Percentiles rank a stretch among this genome's conserved stretches.
These are phyloP conservation scores for Parotocinclus haroldoi DNA, from an alignment of 2,797 vertebrate genomes.

Conservation along the genomic window DNA sequence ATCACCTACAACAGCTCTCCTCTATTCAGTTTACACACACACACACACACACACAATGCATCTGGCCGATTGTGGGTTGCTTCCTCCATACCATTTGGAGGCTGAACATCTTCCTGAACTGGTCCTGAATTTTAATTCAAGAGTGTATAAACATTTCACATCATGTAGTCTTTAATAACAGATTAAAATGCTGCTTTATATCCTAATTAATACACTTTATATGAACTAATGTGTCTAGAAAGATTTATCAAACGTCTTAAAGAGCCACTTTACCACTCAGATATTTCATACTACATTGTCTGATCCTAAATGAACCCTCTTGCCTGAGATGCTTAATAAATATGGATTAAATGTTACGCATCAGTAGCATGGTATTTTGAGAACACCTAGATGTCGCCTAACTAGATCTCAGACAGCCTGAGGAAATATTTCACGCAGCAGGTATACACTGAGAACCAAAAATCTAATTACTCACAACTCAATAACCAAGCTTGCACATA, in stretches of 20 bases:
- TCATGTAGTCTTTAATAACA: no score
- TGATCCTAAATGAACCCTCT: neutral
- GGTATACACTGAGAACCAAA: slow-evolving; percentile 21
- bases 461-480: slow-evolving; percentile 39
- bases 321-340: neutral
- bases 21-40: slow-evolving; percentile 16
- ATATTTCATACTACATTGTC: neutral
- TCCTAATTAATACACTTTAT: neutral
- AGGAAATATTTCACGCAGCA: slow-evolving; percentile 23
- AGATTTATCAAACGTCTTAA: neutral
- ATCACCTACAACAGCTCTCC: slow-evolving; percentile 15
- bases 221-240: neutral
- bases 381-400: neutral
- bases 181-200: neutral
- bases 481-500: slow-evolving; percentile 23
- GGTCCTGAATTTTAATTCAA: neutral
- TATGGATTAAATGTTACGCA: slow-evolving; percentile 9
- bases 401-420: neutral
- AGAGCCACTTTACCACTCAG: neutral
- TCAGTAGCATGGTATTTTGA: neutral
- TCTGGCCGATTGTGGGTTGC: neutral
- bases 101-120: no score
- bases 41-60: slow-evolving; percentile 12
- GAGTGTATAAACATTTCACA: no score
- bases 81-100: neutral